Base-by-base conservation (phyloP, 2,888 invertebrate species). In the Blera fallax region DNA sequence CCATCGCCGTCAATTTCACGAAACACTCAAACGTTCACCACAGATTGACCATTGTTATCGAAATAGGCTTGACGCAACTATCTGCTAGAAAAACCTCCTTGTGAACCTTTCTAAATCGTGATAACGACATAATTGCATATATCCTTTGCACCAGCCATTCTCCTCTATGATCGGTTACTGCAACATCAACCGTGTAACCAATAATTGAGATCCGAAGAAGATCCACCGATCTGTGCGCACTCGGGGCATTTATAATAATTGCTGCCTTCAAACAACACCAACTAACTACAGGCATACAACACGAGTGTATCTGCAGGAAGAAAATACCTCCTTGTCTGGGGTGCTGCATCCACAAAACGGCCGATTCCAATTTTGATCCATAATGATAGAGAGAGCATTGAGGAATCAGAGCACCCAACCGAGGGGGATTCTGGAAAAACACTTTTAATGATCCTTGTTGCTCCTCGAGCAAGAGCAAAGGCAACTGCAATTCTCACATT, bases 61-160 rank as follows among this genome's bases (percentile, higher is more conserved):
- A 65, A 74, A 52, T 32, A 70, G 64, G 58, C 67, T 24, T 11
- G 29, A n/a, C 52, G 10, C 56, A 54, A 29, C 65, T 52, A 18
- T 37, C 50, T 50, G 29, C 34, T n/a, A n/a, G 48, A 24, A 10
- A 62, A 37, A 27, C 67, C 64, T 58, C 62, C 21, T 60, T 24
- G 79, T 40, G 27, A 81, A 34, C 65, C 85, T 77, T 78, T 85
- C 81, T 77, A 70, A 81, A 85, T 85, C 85, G 85, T 85, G 85
- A 85, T 85, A 85, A 85, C 81, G 85, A 85, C 81, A 77, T 85
- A 85, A 85, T 85, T 85, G 85, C 81, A 80, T 80, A 65, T 85
- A 85, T 85, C 81, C 85, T 81, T 85, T 81, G 81, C 81, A 72
- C 54, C 69, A 85, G 76, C 58, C 45, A 76, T 80, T 81, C 79